phyloP scores from a whole-genome alignment of 2,113 vertebrate species.

The Perognathus longimembris region DNA sequence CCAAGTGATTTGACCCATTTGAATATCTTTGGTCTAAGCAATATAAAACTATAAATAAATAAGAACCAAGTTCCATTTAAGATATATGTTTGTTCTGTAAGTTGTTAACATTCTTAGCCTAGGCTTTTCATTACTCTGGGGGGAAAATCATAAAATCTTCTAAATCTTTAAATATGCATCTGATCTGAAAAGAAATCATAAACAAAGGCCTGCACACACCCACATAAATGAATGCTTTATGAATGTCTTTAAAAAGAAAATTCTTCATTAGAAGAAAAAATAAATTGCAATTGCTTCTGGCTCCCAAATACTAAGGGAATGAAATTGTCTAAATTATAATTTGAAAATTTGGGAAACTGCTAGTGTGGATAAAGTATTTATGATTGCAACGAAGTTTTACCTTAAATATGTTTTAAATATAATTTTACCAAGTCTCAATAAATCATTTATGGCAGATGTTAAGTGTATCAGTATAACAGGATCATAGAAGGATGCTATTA shows the following conservation, averaged over 20 bases:
- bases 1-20: constrained; percentile 61
- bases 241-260: constrained; percentile 16
- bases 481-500: constrained; percentile 68
- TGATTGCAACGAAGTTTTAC: constrained; percentile 64
- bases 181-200: constrained; percentile 40
- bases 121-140: constrained; percentile 34
- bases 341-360: not conserved
- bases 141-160: constrained; percentile 48
- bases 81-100: not conserved
- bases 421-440: constrained; percentile 78
- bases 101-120: not conserved
- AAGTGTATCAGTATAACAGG: constrained; percentile 67
- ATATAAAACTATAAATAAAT: not conserved
- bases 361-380: constrained; percentile 55
- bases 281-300: constrained; percentile 3
- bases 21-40: constrained; percentile 20
- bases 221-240: constrained; percentile 38
- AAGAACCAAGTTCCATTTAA: constrained; percentile 3
- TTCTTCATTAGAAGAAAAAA: not conserved
- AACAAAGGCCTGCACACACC: not conserved
- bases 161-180: not conserved
- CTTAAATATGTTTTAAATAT: constrained; percentile 59
- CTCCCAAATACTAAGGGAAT: constrained; percentile 64
- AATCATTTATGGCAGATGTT: constrained; percentile 70
- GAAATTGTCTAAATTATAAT: constrained; percentile 47